Evolutionary conservation across 2,113 vertebrate species (phyloP).

Genomic region (Seriola dumerili): DNA sequence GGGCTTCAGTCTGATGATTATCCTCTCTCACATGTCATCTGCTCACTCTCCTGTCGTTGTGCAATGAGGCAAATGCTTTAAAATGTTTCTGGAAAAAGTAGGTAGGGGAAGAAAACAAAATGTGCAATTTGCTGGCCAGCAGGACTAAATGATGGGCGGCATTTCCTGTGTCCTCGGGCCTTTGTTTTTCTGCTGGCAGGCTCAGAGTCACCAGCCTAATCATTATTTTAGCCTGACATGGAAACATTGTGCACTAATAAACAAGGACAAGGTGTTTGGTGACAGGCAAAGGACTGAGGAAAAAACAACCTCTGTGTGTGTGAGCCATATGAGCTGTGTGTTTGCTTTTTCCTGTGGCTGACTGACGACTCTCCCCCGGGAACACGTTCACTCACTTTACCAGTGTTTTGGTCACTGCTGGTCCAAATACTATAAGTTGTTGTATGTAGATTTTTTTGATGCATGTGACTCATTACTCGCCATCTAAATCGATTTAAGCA

Average conservation of each 20-base stretch:
- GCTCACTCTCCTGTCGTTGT: conserved; percentile 4
- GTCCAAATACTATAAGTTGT: background rate
- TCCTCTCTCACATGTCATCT: conserved; percentile 1
- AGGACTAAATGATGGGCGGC: conserved; percentile 30
- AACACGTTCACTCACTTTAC: conserved; percentile 4
- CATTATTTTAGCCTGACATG: conserved; percentile 31
- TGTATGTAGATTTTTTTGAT: background rate
- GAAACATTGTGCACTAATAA: conserved; percentile 39
- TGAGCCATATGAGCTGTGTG: conserved; percentile 17
- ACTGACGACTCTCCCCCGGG: conserved; percentile 5
- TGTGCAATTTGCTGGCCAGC: conserved; percentile 16
- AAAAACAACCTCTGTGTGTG: conserved; percentile 42
- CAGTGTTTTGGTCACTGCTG: conserved; percentile 1
- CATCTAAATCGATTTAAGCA: background rate
- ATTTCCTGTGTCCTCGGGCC: conserved; percentile 53
- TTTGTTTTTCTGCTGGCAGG: conserved; percentile 37
- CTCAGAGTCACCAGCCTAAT: conserved; percentile 35
- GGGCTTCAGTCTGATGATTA: conserved; percentile 19
- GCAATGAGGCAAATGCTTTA: conserved; percentile 4
- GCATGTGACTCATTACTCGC: background rate
- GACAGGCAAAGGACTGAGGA: conserved; percentile 20
- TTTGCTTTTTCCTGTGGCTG: conserved; percentile 39
- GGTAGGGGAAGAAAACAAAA: conserved; percentile 20
- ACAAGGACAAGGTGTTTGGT: conserved; percentile 41
- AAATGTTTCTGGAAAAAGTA: conserved; percentile 1